Conservation (phyloP, 2,797 vertebrate species). For the Helarctos malayanus region DNA sequence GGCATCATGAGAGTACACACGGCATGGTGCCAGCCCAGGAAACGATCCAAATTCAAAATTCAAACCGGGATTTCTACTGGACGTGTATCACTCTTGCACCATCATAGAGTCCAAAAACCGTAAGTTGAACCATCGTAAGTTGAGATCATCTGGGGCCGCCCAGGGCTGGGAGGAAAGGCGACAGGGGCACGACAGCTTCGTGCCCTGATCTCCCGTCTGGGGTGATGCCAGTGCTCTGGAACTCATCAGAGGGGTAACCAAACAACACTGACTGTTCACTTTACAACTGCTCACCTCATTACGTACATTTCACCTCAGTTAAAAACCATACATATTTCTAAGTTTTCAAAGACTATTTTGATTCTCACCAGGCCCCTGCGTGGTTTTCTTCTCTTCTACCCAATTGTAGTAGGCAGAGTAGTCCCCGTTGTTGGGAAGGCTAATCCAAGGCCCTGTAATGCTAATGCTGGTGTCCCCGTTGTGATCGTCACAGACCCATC, state of each 20-base stretch:
- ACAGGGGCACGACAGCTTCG: rapidly evolving
- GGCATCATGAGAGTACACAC: not conserved
- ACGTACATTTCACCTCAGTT: not conserved
- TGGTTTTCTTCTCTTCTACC: constrained; percentile 97
- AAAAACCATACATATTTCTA: not conserved
- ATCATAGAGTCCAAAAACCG: not conserved
- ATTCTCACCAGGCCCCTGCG: constrained; percentile 95
- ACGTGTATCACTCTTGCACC: not conserved
- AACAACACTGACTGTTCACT: not conserved
- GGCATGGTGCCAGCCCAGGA: not conserved
- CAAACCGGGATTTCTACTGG: not conserved
- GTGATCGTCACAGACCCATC: constrained; percentile 99
- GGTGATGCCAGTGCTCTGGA: not conserved
- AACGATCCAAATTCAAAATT: not conserved
- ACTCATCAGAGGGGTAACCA: not conserved
- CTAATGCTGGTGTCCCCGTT: constrained; percentile 98
- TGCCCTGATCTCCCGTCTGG: rapidly evolving
- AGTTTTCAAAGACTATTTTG: not conserved
- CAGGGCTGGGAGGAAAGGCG: not conserved
- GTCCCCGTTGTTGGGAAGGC: constrained; percentile 97
- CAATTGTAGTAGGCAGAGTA: constrained; percentile 98
- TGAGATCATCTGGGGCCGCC: not conserved
- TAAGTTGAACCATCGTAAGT: not conserved
- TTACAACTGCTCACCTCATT: not conserved
- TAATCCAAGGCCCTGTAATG: constrained; percentile 95